Evolutionary conservation across 2,797 vertebrate species (phyloP).

Genomic region (Gymnocypris eckloni): DNA sequence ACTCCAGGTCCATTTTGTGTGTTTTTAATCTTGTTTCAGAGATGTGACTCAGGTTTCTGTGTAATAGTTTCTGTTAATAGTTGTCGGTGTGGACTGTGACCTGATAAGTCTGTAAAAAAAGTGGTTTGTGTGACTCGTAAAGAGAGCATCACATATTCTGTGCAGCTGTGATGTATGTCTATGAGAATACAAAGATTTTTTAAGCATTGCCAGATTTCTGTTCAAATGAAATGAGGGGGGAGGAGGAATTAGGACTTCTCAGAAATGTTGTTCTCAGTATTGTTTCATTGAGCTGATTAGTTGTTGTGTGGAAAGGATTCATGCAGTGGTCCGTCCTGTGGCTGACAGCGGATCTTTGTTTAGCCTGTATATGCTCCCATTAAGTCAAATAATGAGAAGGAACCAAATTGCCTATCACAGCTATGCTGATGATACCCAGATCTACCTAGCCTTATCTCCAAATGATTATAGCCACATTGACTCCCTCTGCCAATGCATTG

Average conservation of each 20-base stretch:
- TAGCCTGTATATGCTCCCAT: no score
- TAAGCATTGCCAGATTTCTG: slow-evolving; percentile 1
- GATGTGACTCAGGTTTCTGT: slow-evolving; percentile 14
- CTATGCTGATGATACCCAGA: no score
- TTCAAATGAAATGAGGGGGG: neutral
- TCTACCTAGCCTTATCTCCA: no score
- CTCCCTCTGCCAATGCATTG: no score
- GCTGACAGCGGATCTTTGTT: neutral
- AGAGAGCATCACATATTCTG: neutral
- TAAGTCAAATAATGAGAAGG: no score
- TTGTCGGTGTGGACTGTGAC: neutral
- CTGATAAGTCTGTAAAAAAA: neutral
- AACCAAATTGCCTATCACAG: no score
- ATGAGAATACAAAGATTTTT: neutral
- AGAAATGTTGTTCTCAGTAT: neutral
- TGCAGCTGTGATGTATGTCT: neutral
- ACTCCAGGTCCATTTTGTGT: neutral
- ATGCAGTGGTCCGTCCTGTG: neutral
- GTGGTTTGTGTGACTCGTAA: neutral
- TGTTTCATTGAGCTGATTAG: neutral
- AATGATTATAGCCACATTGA: no score
- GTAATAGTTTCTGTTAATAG: slow-evolving; percentile 1
- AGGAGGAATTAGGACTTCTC: neutral
- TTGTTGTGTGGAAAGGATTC: neutral
- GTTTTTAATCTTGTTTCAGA: slow-evolving; percentile 22